Conservation (phyloP, 1,140 invertebrate genomes). For the Penaeus indicus region DNA sequence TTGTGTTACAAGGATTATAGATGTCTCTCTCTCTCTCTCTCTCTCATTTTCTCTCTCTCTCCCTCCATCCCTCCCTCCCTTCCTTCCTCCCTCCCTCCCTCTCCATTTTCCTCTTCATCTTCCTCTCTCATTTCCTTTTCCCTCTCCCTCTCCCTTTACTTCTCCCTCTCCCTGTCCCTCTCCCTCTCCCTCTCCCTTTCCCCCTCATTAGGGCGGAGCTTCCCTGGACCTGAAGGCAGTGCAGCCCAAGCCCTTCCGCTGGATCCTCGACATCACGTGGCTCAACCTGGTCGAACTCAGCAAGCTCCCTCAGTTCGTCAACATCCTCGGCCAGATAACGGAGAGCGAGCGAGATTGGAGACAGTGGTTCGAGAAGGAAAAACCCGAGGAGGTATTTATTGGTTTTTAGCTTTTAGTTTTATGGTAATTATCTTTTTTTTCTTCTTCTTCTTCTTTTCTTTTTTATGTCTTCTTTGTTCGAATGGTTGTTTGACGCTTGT, state of each 20-base stretch:
- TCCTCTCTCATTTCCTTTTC: no score
- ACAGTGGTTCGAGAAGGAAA: constrained; percentile 94
- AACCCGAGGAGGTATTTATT: constrained; percentile 80
- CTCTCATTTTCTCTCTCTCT: no score
- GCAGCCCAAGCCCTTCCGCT: constrained; percentile 90
- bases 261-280: constrained; percentile 97
- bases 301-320: constrained; percentile 85
- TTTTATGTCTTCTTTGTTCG: not conserved
- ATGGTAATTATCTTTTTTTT: not conserved
- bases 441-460: no score
- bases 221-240: constrained; percentile 95
- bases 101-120: no score
- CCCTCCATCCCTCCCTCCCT: no score
- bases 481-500: not conserved
- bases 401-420: not conserved
- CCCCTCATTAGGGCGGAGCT: constrained; percentile 79
- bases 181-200: not conserved
- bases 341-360: constrained; percentile 91
- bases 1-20: no score
- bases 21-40: no score
- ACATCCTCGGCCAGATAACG: constrained; percentile 87
- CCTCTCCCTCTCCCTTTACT: no score
- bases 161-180: no score
- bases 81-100: no score
- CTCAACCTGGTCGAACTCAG: constrained; percentile 95